Evolutionary conservation across 2,888 invertebrate genomes (phyloP), one percentile per base, ranked within the genome.

Genomic region (Mythimna vitellina): DNA sequence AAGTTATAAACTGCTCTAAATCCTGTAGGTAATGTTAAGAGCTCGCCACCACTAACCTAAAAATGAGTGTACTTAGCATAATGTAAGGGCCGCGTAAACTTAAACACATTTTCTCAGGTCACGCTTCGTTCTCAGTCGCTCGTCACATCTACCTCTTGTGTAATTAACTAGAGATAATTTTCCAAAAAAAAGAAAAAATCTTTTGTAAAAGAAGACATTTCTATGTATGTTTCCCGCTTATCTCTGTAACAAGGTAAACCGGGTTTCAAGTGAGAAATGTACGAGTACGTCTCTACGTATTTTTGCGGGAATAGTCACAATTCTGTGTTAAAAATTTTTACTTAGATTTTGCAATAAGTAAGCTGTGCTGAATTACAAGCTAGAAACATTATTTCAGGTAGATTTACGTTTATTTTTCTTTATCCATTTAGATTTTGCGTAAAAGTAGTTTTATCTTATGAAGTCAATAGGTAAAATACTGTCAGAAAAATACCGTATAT

Each of bases 91-190:
- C 51, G 25, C 29, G 56, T 67, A 65, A 80, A 68, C 71, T 65
- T 81, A 42, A 68, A 66, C 58, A 81, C 69, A 77, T 81, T 83
- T 74, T 49, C 74, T 58, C 51, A 70, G 70, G 62, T 71, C 65
- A 71, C 72, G 76, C 65, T 73, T 66, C 65, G 57, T 76, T 70
- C 65, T 63, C 69, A 53, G 61, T 79, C 53, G 25, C 65, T 68
- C 66, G 25, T 62, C 65, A 75, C 70, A 70, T 66, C 57, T 61
- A 79, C 73, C 67, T 75, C 70, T 73, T 68, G 69, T 77, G 70
- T 81, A 81, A 81, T 83, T 83, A 83, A 71, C 73, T 14, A n/a
- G 22, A 78, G 79, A 75, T 81, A 65, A 76, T 71, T 79, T 79
- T 68, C 53, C 68, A 58, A 22, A 73, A 80, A 82, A 80, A 77